Conservation (phyloP, 2,797 vertebrate species). For the Hyperoplus immaculatus region DNA sequence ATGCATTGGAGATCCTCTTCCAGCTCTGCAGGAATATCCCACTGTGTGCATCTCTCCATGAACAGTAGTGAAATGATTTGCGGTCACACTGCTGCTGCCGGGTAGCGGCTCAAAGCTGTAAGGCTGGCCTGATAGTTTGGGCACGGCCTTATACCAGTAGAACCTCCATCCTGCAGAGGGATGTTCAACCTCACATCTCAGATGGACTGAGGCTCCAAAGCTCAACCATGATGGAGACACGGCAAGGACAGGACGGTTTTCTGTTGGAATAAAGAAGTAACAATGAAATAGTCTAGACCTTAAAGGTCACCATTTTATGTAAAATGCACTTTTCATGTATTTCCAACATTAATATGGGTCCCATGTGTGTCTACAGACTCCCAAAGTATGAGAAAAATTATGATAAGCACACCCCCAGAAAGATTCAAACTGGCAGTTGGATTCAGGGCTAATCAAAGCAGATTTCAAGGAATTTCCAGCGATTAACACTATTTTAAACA, state of each 20-base stretch:
- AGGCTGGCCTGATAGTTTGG: not conserved
- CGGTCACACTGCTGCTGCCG: constrained; percentile 4
- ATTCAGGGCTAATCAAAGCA: too few relatives aligned
- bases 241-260: not conserved
- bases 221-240: constrained; percentile 7
- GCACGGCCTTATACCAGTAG: constrained; percentile 1
- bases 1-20: constrained; percentile 37
- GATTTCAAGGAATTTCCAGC: too few relatives aligned
- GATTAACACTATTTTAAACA: too few relatives aligned
- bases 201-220: not conserved
- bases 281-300: too few relatives aligned
- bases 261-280: not conserved
- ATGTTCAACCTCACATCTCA: not conserved
- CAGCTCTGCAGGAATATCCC: constrained; percentile 10
- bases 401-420: too few relatives aligned
- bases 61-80: not conserved
- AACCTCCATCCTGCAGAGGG: not conserved
- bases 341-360: too few relatives aligned
- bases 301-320: too few relatives aligned
- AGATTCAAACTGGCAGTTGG: too few relatives aligned
- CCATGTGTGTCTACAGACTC: too few relatives aligned
- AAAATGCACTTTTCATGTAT: too few relatives aligned
- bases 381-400: too few relatives aligned
- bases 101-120: not conserved
- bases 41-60: not conserved